Percentiles rank a stretch among this genome's conserved stretches.
Conservation (phyloP, 53 echinoderm and acorn worm genomes). For the Paelopatides confundens region DNA sequence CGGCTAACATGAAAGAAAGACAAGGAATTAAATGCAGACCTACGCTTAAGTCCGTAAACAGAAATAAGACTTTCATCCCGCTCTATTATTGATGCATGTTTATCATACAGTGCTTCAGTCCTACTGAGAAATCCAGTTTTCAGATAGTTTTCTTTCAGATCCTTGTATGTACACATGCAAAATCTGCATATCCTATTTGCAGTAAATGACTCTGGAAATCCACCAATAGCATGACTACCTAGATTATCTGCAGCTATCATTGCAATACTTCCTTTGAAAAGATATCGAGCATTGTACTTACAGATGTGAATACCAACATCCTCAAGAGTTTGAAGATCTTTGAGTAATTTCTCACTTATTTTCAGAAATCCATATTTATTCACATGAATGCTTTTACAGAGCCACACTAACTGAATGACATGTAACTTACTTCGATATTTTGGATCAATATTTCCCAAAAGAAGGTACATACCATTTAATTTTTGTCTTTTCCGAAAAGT, state of each 20-base stretch:
- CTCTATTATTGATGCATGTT: constrained; percentile 20
- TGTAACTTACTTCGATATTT: constrained; percentile 58
- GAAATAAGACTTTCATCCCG: constrained; percentile 15
- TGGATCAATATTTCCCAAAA: constrained; percentile 52
- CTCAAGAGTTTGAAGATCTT: constrained; percentile 54
- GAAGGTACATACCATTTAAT: constrained; percentile 48
- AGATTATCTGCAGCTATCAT: constrained; percentile 60
- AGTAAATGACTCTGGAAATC: constrained; percentile 51
- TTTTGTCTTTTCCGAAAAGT: constrained; percentile 41
- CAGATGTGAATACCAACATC: constrained; percentile 37
- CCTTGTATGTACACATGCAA: constrained; percentile 38
- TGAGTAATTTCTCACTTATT: constrained; percentile 20
- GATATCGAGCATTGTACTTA: constrained; percentile 23
- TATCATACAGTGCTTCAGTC: constrained; percentile 22
- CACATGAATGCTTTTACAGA: constrained; percentile 40
- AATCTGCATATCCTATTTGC: constrained; percentile 45
- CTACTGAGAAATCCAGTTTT: not conserved
- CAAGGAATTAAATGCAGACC: constrained; percentile 49
- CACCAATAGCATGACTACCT: constrained; percentile 60
- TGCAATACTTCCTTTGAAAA: constrained; percentile 42
- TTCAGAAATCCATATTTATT: constrained; percentile 42
- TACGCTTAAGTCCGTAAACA: constrained; percentile 56
- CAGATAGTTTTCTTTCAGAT: constrained; percentile 13
- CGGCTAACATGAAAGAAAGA: constrained; percentile 45
- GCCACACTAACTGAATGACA: constrained; percentile 50